These are phyloP conservation scores for Ptiloglossa arizonensis DNA, from an alignment of 1,140 invertebrate species.

Conservation along the genomic window DNA sequence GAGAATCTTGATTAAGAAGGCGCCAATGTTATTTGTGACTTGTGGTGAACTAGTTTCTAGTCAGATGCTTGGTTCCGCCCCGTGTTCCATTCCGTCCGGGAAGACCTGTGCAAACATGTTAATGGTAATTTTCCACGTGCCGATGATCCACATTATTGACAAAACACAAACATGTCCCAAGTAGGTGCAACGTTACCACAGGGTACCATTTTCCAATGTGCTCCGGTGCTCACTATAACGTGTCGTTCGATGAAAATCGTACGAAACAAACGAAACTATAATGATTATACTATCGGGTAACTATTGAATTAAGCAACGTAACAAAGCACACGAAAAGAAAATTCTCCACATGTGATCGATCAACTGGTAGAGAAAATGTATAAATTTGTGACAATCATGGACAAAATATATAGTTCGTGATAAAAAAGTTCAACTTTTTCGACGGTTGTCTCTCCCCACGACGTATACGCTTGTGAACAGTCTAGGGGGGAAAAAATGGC, in stretches of 20 bases:
- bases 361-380: too few species aligned
- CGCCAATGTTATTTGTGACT: constrained; percentile 47
- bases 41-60: constrained; percentile 49
- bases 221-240: constrained; percentile 1
- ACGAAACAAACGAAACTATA: too few species aligned
- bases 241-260: neutral
- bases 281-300: too few species aligned
- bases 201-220: constrained; percentile 22
- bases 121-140: constrained; percentile 55
- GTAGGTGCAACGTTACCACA: constrained; percentile 55
- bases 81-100: constrained; percentile 44
- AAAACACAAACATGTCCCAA: constrained; percentile 55
- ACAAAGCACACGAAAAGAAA: too few species aligned
- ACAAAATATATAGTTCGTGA: too few species aligned
- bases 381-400: too few species aligned
- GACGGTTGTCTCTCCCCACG: too few species aligned
- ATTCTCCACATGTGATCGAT: too few species aligned
- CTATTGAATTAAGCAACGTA: too few species aligned
- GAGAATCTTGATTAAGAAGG: constrained; percentile 7
- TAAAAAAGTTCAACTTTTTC: too few species aligned
- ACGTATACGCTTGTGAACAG: too few species aligned
- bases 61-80: constrained; percentile 30
- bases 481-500: too few species aligned
- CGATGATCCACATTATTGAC: constrained; percentile 59
- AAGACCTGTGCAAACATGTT: constrained; percentile 64